Evolutionary conservation across 2,797 vertebrate species (phyloP), one percentile per base, ranked within the genome.

Genomic region (Bovichtus variegatus): DNA sequence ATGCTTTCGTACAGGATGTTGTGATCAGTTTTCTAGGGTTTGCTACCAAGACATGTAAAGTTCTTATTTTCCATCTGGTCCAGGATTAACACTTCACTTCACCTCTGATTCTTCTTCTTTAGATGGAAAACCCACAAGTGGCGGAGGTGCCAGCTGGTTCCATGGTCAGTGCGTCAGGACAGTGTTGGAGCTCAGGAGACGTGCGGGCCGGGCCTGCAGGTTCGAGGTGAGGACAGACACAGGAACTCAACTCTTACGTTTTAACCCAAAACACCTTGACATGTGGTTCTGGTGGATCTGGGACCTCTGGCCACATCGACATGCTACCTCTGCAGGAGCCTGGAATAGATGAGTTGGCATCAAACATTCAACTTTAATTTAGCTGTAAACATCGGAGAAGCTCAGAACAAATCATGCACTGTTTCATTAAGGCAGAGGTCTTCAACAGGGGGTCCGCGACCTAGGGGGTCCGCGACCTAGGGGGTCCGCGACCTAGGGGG

Each of bases 41-140:
- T 34, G 1, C 13, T 31, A 10, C 12, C 40, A 44, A 51, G 11
- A 23, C 8, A 38, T 65, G 34, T 16, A 19, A 46, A 10, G 16
- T 34, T 74, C 5, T 9, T 27, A 1, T 27, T 63, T 9, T 19
- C 0, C 9, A 15, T 46, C 1, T 25, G 16, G 23, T 34, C 11
- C n/a, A 36, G 21, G 19, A 38, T 6, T 12, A 23, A 21, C 13
- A 1, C 9, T 66, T 58, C 1, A 11, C 1, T 19, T 10, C 15
- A 31, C 31, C 8, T 61, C 5, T 54, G 12, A 54, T 58, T 71
- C 2, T 51, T n/a, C 2, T 61, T 47, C 19, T 92, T 7, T 60
- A 99, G 98, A 74, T 99, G 98, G 98, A 99, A 99, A 92, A 98
- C 96, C 1, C 98, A 99, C 91, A 99, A 99, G 79, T 99, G 98